phyloP scores from a whole-genome alignment of 2,113 vertebrate genomes.

The cat (Felis catus) region F.catus_Fca126_mat1.0 CM031415.1:12285501-12286000 shows the following conservation, averaged over 20 bases:
- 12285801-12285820: background rate
- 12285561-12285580: background rate
- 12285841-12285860: background rate
- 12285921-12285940: background rate
- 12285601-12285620: background rate
- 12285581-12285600: background rate
- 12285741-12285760: background rate
- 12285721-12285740: rapidly evolving
- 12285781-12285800: background rate
- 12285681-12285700: rapidly evolving
- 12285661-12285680: background rate
- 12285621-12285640: background rate
- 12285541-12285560: background rate
- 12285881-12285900: background rate
- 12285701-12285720: background rate
- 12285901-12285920: background rate
- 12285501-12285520: background rate
- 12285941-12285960: background rate
- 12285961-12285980: background rate
- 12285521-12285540: background rate
- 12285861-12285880: background rate
- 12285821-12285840: background rate
- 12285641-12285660: background rate
- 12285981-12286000: background rate
- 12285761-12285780: background rate